phyloP scores from a whole-genome alignment of 2,113 vertebrate genomes.

The Alethe castanea region DNA sequence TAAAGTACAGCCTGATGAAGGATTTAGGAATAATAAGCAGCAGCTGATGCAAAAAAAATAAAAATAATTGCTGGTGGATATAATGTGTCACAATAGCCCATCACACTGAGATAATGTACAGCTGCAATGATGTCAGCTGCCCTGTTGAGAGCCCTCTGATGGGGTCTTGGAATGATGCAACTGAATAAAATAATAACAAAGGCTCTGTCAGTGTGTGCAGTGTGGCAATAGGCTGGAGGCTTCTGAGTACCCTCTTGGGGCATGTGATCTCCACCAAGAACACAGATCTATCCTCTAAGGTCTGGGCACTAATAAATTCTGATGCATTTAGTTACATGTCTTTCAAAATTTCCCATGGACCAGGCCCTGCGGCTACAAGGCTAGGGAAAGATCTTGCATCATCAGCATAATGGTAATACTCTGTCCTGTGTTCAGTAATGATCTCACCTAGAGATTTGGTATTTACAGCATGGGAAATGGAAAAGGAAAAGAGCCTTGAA shows the following conservation, averaged over 20 bases:
- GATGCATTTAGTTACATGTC: background rate
- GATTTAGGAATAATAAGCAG: conserved; percentile 4
- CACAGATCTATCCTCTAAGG: background rate
- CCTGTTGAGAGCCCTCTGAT: background rate
- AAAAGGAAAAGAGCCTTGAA: background rate
- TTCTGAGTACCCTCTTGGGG: background rate
- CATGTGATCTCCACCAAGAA: background rate
- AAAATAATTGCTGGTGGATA: background rate
- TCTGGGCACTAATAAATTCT: background rate
- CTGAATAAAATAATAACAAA: background rate
- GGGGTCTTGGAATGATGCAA: background rate
- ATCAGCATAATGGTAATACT: background rate
- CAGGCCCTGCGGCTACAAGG: background rate
- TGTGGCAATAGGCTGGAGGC: background rate
- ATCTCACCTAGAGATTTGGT: background rate
- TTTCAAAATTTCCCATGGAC: background rate
- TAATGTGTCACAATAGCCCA: conserved; percentile 4
- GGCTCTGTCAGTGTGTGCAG: background rate
- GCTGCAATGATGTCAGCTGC: background rate
- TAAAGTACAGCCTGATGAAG: background rate
- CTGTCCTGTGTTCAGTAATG: background rate
- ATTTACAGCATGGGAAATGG: conserved; percentile 1
- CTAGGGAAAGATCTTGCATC: background rate
- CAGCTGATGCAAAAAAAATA: conserved; percentile 1
- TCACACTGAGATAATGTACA: background rate